Evolutionary conservation across 2,888 invertebrate genomes (phyloP).

Genomic region (Synanthedon myopaeformis): DNA sequence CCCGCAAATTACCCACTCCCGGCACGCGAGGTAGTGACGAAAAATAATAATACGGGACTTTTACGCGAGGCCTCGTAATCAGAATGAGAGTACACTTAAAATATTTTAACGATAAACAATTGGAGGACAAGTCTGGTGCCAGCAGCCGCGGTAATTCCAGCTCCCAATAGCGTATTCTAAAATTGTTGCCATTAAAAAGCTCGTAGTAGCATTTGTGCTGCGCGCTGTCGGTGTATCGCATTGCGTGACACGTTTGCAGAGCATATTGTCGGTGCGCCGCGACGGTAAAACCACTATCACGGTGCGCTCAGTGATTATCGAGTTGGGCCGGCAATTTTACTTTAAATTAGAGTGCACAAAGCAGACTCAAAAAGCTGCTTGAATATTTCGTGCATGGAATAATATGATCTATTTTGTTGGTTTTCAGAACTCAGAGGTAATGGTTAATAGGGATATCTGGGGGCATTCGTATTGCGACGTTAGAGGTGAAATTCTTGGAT

Average conservation of each 20-base stretch:
- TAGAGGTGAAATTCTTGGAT: too few relatives aligned
- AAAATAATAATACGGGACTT: constrained; percentile 75
- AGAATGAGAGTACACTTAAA: neutral
- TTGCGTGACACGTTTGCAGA: constrained; percentile 20
- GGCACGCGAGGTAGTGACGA: constrained; percentile 68
- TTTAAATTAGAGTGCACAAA: too few relatives aligned
- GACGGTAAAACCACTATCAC: too few relatives aligned
- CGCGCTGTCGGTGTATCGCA: constrained; percentile 52
- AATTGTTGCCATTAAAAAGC: constrained; percentile 73
- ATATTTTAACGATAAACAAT: neutral
- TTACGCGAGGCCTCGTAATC: constrained; percentile 63
- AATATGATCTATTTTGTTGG: too few relatives aligned
- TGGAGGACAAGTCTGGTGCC: constrained; percentile 58
- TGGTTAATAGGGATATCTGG: too few relatives aligned
- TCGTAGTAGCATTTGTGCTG: constrained; percentile 35
- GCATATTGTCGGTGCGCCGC: too few relatives aligned
- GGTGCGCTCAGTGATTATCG: too few relatives aligned
- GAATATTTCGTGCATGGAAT: too few relatives aligned
- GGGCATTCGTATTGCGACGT: too few relatives aligned
- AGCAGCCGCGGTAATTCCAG: constrained; percentile 52
- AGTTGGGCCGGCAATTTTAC: too few relatives aligned
- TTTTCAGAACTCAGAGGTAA: too few relatives aligned
- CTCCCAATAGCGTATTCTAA: constrained; percentile 13
- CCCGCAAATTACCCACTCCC: neutral
- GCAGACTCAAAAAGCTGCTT: too few relatives aligned